These are phyloP conservation scores for Odocoileus hemionus DNA, from an alignment of 2,113 vertebrate genomes.

Conservation along the genomic window DNA sequence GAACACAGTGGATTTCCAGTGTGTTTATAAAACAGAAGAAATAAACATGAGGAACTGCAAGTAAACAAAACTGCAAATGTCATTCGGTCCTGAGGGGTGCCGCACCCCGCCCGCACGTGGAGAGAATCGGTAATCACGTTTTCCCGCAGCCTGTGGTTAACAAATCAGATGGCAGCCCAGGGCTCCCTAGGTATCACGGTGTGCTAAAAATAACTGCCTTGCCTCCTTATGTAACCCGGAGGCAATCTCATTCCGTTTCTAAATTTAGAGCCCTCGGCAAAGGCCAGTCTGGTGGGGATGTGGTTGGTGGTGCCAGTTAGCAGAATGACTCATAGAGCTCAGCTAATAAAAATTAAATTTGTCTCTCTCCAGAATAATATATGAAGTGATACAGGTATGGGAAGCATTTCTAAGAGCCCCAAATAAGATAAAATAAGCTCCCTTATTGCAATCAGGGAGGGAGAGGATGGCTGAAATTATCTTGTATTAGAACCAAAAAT, in stretches of 20 bases:
- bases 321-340: constrained; percentile 76
- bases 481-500: constrained; percentile 55
- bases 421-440: constrained; percentile 48
- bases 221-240: constrained; percentile 79
- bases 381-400: constrained; percentile 55
- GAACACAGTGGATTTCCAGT: constrained; percentile 58
- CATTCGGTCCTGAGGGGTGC: constrained; percentile 43
- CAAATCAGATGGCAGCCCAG: constrained; percentile 67
- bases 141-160: constrained; percentile 74
- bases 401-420: constrained; percentile 41
- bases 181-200: constrained; percentile 81
- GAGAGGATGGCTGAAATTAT: constrained; percentile 50
- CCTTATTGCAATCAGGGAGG: constrained; percentile 28
- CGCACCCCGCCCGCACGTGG: neutral
- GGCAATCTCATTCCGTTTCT: constrained; percentile 82
- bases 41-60: constrained; percentile 62
- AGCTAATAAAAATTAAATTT: constrained; percentile 80
- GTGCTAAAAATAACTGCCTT: constrained; percentile 81
- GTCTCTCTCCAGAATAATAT: constrained; percentile 60
- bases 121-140: constrained; percentile 66
- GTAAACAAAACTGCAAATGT: constrained; percentile 70
- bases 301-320: constrained; percentile 76
- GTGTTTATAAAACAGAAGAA: constrained; percentile 43
- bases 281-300: constrained; percentile 76
- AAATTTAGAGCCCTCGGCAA: constrained; percentile 81